Evolutionary conservation across 2,113 vertebrate species (phyloP), one percentile per base, ranked within the genome.

Genomic region (Heterocephalus glaber): DNA sequence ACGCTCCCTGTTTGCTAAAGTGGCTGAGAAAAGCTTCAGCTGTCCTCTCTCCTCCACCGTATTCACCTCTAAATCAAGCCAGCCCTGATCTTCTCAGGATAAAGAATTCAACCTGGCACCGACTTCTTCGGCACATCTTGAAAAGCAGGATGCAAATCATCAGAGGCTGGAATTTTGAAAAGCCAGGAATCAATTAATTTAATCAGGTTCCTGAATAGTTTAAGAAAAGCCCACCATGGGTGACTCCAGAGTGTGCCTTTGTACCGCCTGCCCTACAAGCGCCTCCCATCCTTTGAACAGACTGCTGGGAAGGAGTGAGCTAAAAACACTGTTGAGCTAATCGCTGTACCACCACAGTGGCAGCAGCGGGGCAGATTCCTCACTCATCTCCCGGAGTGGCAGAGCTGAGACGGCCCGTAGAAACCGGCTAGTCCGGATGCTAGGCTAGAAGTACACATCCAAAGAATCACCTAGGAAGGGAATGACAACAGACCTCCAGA

Each of bases 171-270:
- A 88, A 44, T 88, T 70, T 82, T 58, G 60, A 66, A 96, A 96
- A 92, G 24, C n/a, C 56, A 90, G 54, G 60, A 94, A 96, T 83
- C 85, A 54, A 79, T 95, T 93, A 52, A 95, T 86, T 84, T 88
- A 97, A 96, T 89, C 87, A 86, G 41, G 72, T 60, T 60, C 79
- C 77, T 77, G 16, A 35, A 76, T 12, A 54, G 68, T 61, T 94
- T 58, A n/a, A 89, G 80, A 60, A 92, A 90, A 86, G 54, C 56
- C 79, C 86, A 95, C 58, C 58, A n/a, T 17, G 35, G 56, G 77
- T 68, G 81, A 93, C 52, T 76, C 35, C 87, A 82, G 61, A 82
- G 41, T 26, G 19, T 52, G 60, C 3, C 65, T 92, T 47, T 35
- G 41, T 72, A 52, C 58, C 54, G 92, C 41, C 90, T 76, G 58